Evolutionary conservation across 2,888 invertebrate species (phyloP), one percentile per base, ranked within the genome.

Genomic region (Philhelius pedissequus): DNA sequence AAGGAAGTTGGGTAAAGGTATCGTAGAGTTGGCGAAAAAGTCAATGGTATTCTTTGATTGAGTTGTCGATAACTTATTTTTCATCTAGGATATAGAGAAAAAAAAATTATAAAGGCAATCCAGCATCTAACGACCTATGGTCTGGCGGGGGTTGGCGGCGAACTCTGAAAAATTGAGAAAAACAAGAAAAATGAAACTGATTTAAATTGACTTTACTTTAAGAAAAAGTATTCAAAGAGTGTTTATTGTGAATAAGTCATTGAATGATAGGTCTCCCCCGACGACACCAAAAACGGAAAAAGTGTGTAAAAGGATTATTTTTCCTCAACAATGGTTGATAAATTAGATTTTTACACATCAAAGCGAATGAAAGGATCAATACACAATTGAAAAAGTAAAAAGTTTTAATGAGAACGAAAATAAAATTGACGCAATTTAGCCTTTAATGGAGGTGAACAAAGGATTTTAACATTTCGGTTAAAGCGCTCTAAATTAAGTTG

Each of bases 1-100:
- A 38, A 9, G 4, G 18, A 25, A 58, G 48, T 20, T 32, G n/a
- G 22, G 35, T 27, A 27, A 6, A 15, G 40, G 56, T 18, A 40
- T 18, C 13, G 15, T 62, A 27, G 11, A 15, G 18, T 43, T 18
- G 45, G 64, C 15, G 18, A 45, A 58, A 64, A 78, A 74, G 69
- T 78, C 78, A 64, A 74, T 83, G 83, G 78, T 74, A 54, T 56
- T 66, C 74, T 74, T 74, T 78, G 83, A 83, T 83, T 83, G 74
- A 83, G 74, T 83, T 83, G 83, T 58, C 78, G 78, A 83, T 83
- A 83, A 83, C 83, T 78, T 83, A 78, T 78, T 83, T 83, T 58
- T 45, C 35, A 15, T 40, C 30, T 60, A 38, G 27, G 32, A 58
- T 48, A n/a, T n/a, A n/a, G 20, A 38, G 15, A 13, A 30, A n/a